phyloP scores from a whole-genome alignment of 2,797 vertebrate genomes.

The Steatocranus sp. region DNA sequence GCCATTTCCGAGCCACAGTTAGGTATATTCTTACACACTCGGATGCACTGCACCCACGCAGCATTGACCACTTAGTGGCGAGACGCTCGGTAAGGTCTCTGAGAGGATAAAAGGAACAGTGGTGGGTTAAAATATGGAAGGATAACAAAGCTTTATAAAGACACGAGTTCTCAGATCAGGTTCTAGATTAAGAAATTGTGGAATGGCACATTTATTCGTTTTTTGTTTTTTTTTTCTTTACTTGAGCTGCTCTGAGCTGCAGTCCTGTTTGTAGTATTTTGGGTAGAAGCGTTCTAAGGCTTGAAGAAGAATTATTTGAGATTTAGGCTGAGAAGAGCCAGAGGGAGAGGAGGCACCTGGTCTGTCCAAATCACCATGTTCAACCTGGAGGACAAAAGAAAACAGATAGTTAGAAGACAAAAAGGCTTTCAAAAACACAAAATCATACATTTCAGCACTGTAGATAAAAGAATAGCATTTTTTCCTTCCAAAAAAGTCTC shows the following conservation, averaged over 20 bases:
- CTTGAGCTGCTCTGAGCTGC: slow-evolving; percentile 84
- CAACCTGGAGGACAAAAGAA: slow-evolving; percentile 73
- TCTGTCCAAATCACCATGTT: slow-evolving; percentile 88
- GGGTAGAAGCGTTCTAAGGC: slow-evolving; percentile 92
- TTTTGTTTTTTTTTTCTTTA: slow-evolving; percentile 10
- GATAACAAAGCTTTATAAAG: background rate
- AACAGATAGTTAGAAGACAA: background rate
- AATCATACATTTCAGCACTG: background rate
- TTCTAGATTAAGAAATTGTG: background rate
- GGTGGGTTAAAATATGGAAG: background rate
- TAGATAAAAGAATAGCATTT: background rate
- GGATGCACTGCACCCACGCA: slow-evolving; percentile 83
- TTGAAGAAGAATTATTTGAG: slow-evolving; percentile 87
- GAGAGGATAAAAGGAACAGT: background rate
- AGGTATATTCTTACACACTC: slow-evolving; percentile 93
- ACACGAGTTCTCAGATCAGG: background rate
- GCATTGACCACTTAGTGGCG: slow-evolving; percentile 84
- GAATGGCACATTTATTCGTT: background rate
- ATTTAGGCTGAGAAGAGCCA: slow-evolving; percentile 75
- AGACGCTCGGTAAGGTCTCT: slow-evolving; percentile 84
- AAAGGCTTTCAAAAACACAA: background rate
- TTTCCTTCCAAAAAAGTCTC: background rate
- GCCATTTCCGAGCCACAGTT: slow-evolving; percentile 92
- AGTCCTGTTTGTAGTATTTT: slow-evolving; percentile 85
- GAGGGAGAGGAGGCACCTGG: slow-evolving; percentile 68